Conservation (phyloP, 2,113 vertebrate species). For the Oryctolagus cuniculus region mOryCun1.1 NC_091442.1:111463001-111463500, state of each 20-base stretch:
- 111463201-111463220: constrained; percentile 59
- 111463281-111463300: constrained; percentile 63
- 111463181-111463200: constrained; percentile 50
- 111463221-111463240: constrained; percentile 78
- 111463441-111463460: neutral
- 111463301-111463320: constrained; percentile 73
- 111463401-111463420: constrained; percentile 66
- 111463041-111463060: rapidly evolving
- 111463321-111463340: constrained; percentile 63
- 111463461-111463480: too few species aligned
- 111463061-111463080: rapidly evolving
- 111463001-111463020: rapidly evolving
- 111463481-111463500: neutral
- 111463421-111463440: constrained; percentile 45
- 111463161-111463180: constrained; percentile 29
- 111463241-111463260: constrained; percentile 78
- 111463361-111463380: constrained; percentile 68
- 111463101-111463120: neutral
- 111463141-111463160: neutral
- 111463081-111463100: neutral
- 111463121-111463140: neutral
- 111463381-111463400: constrained; percentile 71
- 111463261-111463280: constrained; percentile 70
- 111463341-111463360: neutral
- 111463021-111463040: too few species aligned